Evolutionary conservation across 2,888 invertebrate genomes (phyloP), one percentile per base, ranked within the genome.

Genomic region (Caenorhabditis imperialis): DNA sequence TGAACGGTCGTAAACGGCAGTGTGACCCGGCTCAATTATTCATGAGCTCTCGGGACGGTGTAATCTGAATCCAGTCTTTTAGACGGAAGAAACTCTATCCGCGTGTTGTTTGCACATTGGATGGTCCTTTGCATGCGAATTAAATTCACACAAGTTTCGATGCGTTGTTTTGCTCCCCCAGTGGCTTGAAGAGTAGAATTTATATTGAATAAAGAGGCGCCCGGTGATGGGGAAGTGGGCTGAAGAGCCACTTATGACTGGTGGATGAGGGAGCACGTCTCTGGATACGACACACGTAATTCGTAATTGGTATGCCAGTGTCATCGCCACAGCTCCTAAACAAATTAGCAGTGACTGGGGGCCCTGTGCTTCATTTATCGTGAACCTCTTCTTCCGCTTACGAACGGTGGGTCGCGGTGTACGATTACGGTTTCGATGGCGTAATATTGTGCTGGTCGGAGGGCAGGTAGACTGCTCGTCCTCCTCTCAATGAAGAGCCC

Each of bases 121-220:
- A 12, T 37, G 45, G 42, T 33, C 57, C 47, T 27, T 27, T 18
- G 14, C 53, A 53, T 45, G 62, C 27, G 44, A 54, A 62, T 62
- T 55, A 35, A 54, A 62, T 62, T 55, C 55, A 23, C 65, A 65
- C 65, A 65, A 65, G 65, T 65, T 65, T 65, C 57, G 23, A 42
- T 65, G 48, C 47, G 48, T 65, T 57, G 65, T 65, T 65, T 65
- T 65, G 7, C 30, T n/a, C n/a, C n/a, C n/a, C n/a, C 48, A 55
- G 33, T 63, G 63, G 44, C 44, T 69, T 47, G 40, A 57, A 30
- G 37, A 44, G 30, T 45, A 70, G 55, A 54, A 53, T 69, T 69
- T 61, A 70, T 70, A 70, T 70, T 55, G 70, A 70, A 70, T 70
- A 70, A 70, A 61, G 61, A 55, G 61, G 70, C 55, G 54, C 65